Evolutionary conservation across 1,140 invertebrate genomes (phyloP), one percentile per base, ranked within the genome.

Genomic region (Lordiphosa collinella): DNA sequence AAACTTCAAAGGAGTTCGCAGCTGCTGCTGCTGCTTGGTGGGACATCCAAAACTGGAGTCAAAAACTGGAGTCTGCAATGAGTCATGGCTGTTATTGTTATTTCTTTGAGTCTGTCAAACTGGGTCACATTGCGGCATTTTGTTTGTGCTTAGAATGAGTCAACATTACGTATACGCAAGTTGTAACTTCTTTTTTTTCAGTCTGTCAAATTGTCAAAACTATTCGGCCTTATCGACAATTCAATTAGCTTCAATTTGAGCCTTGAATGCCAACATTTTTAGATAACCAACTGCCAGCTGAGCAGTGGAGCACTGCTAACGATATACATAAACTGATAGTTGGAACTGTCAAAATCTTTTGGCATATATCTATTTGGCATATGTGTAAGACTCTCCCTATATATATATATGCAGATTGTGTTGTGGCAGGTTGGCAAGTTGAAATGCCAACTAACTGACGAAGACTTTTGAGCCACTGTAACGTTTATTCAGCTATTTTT

Each of bases 361-460:
- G 76, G 76, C 76, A 80, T 70, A 80, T 82, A 71, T 79, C 74
- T 79, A 64, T 78, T 78, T 67, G 35, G 22, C n/a, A n/a, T n/a
- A n/a, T n/a, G n/a, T n/a, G n/a, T n/a, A n/a, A n/a, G n/a, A n/a
- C 40, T 51, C 47, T 49, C 47, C 47, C 34, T 49, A n/a, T n/a
- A n/a, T 31, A 14, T 60, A 25, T 50, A 71, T 82, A 80, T 80
- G 76, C 76, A 80, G 76, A 80, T 80, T 80, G 53, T 72, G 55
- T 18, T 18, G 18, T 18, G 18, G 18, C 18, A 18, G 18, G 18
- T 18, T 68, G 62, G 62, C 72, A 60, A 57, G 62, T 40, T 52
- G 14, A 80, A 79, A 80, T 80, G 75, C 76, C 76, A 80, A 18
- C 18, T 18, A 18, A 18, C 18, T 18, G 48, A 57, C 52, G 51